Base-by-base conservation (phyloP, 1,140 invertebrate genomes). In the Danaus plexippus region DNA sequence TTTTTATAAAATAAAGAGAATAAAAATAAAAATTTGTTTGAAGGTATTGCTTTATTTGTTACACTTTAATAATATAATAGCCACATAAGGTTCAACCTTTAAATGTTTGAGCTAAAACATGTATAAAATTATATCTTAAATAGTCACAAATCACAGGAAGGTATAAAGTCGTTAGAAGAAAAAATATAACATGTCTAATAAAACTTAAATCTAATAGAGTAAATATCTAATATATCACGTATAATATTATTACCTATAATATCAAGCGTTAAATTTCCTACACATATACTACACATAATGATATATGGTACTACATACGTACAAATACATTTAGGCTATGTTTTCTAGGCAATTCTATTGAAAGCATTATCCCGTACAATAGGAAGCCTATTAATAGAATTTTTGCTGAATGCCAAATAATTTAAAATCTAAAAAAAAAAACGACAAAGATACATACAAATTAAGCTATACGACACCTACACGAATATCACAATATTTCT, bases 71-170 rank as follows among this genome's bases (percentile, higher is more conserved):
- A 77, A 75, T 78, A 71, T 62, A 77, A 85, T 76, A 80, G 77
- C 75, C 75, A 71, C 66, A 64, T 72, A 64, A 75, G 77, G 70
- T 81, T 73, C 63, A 73, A 81, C 75, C 70, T 76, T 77, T 60
- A 71, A 61, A 73, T 59, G 62, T 72, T 81, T 79, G 76, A 85
- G 74, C 75, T 85, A 78, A 64, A 75, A 75, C 69, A 77, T 72
- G 75, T 83, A 82, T 76, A 83, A 85, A 86, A 81, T 80, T 66
- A 70, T 63, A 73, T 78, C 75, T 73, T 71, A 75, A 32, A 80
- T 80, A 82, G 74, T 79, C 70, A 80, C 75, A 77, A 80, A 86
- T 86, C 83, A 86, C 80, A 81, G 80, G 78, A 84, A 61, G 57
- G 40, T 53, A 65, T 63, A 59, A 63, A 53, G 52, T 62, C 55